Percentiles rank a stretch among this genome's conserved stretches.
Evolutionary conservation across 2,113 vertebrate genomes (phyloP).

Genomic region (Bufo gargarizans): DNA sequence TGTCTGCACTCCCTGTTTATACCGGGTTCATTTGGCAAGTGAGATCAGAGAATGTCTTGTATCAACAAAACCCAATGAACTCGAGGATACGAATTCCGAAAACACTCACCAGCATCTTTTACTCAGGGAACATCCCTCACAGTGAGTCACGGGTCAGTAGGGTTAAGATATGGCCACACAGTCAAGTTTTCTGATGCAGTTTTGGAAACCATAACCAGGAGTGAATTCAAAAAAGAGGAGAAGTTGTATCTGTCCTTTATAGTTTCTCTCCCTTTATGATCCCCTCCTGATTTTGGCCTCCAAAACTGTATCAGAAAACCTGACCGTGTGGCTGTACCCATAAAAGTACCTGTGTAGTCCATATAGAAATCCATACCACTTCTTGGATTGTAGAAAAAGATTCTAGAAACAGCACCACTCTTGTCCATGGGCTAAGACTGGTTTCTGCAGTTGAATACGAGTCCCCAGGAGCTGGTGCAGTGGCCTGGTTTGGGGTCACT

Average conservation of each 20-base stretch:
- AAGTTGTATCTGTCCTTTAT: too few species aligned
- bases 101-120: background rate
- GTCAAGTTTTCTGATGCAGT: too few species aligned
- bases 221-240: too few species aligned
- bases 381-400: background rate
- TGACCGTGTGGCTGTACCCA: too few species aligned
- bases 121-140: background rate
- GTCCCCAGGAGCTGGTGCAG: too few species aligned
- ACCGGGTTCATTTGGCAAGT: conserved; percentile 1
- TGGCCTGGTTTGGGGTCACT: too few species aligned
- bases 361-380: background rate
- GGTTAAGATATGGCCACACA: background rate
- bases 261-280: too few species aligned
- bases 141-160: background rate
- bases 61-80: conserved; percentile 9
- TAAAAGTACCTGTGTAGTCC: background rate
- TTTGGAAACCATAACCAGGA: too few species aligned
- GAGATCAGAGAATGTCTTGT: conserved; percentile 40
- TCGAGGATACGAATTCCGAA: background rate
- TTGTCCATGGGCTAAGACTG: background rate
- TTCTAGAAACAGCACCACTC: background rate
- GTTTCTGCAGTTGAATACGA: too few species aligned
- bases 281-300: too few species aligned
- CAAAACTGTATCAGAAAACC: too few species aligned
- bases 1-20: conserved; percentile 25